phyloP scores from a whole-genome alignment of 1,140 invertebrate species.

The Archegozetes longisetosus region DNA sequence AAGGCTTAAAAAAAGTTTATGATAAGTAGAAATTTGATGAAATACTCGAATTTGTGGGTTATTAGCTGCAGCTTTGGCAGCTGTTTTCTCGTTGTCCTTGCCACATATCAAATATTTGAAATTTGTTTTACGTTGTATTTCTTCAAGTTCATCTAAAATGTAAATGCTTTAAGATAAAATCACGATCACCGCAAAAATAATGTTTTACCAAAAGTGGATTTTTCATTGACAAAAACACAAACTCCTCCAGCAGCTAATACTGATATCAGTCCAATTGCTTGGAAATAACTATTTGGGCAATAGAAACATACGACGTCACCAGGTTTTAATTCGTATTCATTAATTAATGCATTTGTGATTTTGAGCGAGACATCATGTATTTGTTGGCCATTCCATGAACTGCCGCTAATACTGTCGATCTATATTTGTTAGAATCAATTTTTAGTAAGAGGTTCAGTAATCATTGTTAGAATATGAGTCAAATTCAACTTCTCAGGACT shows the following conservation, averaged over 20 bases:
- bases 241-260: neutral
- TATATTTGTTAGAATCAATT: too few species aligned
- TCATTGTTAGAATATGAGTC: too few species aligned
- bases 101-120: neutral
- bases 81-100: neutral
- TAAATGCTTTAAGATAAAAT: neutral
- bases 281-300: neutral
- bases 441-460: too few species aligned
- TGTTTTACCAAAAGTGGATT: neutral
- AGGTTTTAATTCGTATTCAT: neutral
- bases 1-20: neutral
- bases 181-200: neutral
- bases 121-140: neutral
- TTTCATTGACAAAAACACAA: neutral
- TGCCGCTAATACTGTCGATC: neutral
- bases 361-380: neutral
- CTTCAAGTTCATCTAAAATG: neutral
- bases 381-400: neutral
- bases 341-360: neutral
- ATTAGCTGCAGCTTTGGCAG: neutral
- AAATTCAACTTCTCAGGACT: too few species aligned
- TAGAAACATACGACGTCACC: neutral
- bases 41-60: neutral
- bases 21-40: neutral
- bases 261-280: neutral